Evolutionary conservation across 2,888 invertebrate species (phyloP).

Genomic region (Epistrophe grossulariae): DNA sequence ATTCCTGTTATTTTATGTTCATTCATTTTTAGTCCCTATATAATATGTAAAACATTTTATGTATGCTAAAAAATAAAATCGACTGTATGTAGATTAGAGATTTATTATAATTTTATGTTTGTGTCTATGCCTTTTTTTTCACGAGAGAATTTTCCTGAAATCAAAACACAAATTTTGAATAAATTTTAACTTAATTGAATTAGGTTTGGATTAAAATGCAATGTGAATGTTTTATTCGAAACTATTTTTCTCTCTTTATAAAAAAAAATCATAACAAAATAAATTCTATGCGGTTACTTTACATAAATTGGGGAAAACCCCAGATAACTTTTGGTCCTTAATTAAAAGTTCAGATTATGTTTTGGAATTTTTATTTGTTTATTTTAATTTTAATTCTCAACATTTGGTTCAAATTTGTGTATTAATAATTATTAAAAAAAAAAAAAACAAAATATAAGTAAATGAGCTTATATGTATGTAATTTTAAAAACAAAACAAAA

Average conservation of each 20-base stretch:
- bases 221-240: neutral
- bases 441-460: too few relatives aligned
- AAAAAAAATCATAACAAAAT: neutral
- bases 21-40: neutral
- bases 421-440: too few relatives aligned
- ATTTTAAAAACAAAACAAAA: too few relatives aligned
- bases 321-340: neutral
- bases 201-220: conserved; percentile 1
- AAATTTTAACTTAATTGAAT: conserved; percentile 10
- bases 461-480: too few relatives aligned
- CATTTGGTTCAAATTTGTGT: neutral
- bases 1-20: neutral
- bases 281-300: neutral
- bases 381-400: neutral
- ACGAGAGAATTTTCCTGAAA: neutral
- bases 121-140: neutral
- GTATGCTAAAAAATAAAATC: neutral
- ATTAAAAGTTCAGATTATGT: conserved; percentile 3
- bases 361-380: neutral
- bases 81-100: neutral
- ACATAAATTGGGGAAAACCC: neutral
- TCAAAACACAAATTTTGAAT: conserved; percentile 9
- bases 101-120: conserved; percentile 18
- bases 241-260: neutral
- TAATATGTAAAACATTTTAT: neutral